Evolutionary conservation across 35 echinoderm and acorn worm genomes (phyloP).

Genomic region (Heliocidaris erythrogramma): DNA sequence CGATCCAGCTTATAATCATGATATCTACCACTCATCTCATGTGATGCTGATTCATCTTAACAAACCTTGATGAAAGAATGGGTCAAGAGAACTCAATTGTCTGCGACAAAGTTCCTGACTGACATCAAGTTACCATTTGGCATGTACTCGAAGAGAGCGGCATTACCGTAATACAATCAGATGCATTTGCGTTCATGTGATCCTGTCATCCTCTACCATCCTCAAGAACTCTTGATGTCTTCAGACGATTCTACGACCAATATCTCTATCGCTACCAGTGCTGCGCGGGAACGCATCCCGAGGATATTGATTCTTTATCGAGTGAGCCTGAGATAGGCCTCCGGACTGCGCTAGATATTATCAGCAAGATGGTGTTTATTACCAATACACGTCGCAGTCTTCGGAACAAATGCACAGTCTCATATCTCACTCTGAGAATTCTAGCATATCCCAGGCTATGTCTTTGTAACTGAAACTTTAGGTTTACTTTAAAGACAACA

Average conservation of each 20-base stretch:
- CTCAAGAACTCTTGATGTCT: conserved; percentile 2
- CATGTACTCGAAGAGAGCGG: not conserved
- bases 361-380: not conserved
- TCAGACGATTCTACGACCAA: not conserved
- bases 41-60: not conserved
- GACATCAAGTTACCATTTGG: not conserved
- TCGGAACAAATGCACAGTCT: not conserved
- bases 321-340: not conserved
- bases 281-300: not conserved
- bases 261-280: not conserved
- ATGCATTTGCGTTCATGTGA: not conserved
- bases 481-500: no score
- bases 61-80: not conserved
- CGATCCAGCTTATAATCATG: not conserved
- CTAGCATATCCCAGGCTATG: not conserved
- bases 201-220: not conserved
- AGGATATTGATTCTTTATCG: conserved; percentile 12
- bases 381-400: not conserved
- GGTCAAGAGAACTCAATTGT: not conserved
- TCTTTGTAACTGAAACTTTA: not conserved
- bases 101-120: not conserved
- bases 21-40: not conserved
- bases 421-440: not conserved
- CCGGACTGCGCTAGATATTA: not conserved
- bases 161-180: not conserved